These are phyloP conservation scores for Silvanus unidentatus DNA, from an alignment of 2,888 invertebrate species.

Conservation along the genomic window DNA sequence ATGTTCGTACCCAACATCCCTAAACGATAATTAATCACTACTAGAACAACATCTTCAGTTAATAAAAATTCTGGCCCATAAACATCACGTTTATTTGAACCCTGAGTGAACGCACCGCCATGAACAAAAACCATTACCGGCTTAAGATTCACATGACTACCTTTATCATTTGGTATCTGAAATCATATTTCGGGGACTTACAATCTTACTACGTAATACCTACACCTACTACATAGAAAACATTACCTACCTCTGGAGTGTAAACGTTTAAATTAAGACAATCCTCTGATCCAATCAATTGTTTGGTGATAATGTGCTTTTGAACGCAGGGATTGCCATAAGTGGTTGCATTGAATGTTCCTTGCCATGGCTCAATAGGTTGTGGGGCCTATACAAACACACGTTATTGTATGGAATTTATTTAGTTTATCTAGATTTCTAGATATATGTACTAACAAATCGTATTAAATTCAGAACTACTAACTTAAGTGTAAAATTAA, in stretches of 20 bases:
- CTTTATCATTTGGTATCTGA: not conserved
- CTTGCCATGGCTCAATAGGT: conserved; percentile 28
- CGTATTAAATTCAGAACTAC: too few species aligned
- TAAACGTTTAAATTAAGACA: conserved; percentile 21
- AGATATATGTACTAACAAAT: too few species aligned
- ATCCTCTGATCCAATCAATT: conserved; percentile 18
- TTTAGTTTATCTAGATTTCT: too few species aligned
- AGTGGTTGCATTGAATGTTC: conserved; percentile 26
- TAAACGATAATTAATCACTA: conserved; percentile 21
- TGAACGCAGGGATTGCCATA: conserved; percentile 18
- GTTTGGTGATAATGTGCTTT: conserved; percentile 10
- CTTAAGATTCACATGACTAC: conserved; percentile 6
- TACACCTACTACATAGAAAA: too few species aligned
- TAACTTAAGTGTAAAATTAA: too few species aligned
- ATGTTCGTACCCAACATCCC: conserved; percentile 18
- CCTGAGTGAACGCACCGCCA: conserved; percentile 18
- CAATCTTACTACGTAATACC: too few species aligned
- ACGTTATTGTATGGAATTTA: too few species aligned
- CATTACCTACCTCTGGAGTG: conserved; percentile 3
- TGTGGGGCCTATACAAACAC: conserved; percentile 23
- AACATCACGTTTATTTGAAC: conserved; percentile 12
- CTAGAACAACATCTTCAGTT: conserved; percentile 17
- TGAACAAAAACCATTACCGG: conserved; percentile 25
- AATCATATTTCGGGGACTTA: not conserved
- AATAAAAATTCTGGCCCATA: conserved; percentile 20